phyloP scores from a whole-genome alignment of 2,888 invertebrate genomes.

The Horisme vitalbata region DNA sequence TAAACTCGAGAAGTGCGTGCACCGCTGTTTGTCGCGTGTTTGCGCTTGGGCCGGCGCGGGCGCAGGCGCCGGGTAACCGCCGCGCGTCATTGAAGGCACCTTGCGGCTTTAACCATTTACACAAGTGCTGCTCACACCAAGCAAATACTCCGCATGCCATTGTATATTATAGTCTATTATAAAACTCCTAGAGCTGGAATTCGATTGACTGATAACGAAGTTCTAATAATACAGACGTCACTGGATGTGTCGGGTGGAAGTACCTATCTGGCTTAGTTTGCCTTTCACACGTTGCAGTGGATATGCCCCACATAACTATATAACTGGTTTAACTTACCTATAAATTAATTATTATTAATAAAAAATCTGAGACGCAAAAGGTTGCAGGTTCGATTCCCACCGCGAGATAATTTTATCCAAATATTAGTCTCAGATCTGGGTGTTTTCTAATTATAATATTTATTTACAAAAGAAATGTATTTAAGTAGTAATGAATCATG shows the following conservation, averaged over 20 bases:
- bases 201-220: conserved; percentile 39
- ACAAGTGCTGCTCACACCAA: conserved; percentile 63
- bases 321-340: no score
- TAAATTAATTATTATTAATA: no score
- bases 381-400: no score
- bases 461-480: no score
- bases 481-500: no score
- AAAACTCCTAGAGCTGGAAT: conserved; percentile 39
- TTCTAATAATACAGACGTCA: conserved; percentile 66
- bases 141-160: conserved; percentile 41
- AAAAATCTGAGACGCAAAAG: no score
- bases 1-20: no score
- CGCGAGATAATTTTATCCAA: no score
- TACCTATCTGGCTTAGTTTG: conserved; percentile 67
- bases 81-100: conserved; percentile 17
- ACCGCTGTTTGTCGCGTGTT: conserved; percentile 12
- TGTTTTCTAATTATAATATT: no score
- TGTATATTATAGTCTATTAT: conserved; percentile 39
- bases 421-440: no score
- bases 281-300: conserved; percentile 63
- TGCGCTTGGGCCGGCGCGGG: no score
- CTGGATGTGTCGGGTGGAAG: conserved; percentile 29
- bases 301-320: background rate
- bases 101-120: conserved; percentile 59
- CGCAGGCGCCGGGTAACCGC: conserved; percentile 30